Conservation (phyloP, 1,140 invertebrate genomes). For the Batillaria attramentaria region DNA sequence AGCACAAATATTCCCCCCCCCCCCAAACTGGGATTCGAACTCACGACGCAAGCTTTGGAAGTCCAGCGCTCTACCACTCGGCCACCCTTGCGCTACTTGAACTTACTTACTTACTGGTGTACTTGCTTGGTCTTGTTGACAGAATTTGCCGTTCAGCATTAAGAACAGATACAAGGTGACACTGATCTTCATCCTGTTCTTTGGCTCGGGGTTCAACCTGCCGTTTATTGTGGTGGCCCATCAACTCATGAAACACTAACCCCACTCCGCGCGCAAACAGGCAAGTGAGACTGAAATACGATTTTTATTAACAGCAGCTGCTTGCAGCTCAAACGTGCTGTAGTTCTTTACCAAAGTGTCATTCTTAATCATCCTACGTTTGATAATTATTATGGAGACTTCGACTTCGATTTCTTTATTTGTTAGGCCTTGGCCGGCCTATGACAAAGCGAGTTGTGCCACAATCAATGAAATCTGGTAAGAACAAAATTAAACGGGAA, state of each 20-base stretch:
- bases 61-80: not conserved
- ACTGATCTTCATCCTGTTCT: slow-evolving; percentile 79
- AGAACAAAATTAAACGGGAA: not conserved
- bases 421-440: too few relatives aligned
- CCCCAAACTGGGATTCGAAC: not conserved
- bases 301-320: too few relatives aligned
- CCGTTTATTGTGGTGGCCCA: slow-evolving; percentile 81
- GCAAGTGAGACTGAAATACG: not conserved
- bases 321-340: too few relatives aligned
- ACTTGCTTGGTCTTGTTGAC: slow-evolving; percentile 32
- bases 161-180: slow-evolving; percentile 81
- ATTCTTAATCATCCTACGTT: too few relatives aligned
- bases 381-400: too few relatives aligned
- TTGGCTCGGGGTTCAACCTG: slow-evolving; percentile 80
- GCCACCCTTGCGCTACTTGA: too few relatives aligned
- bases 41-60: not conserved
- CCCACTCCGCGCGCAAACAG: not conserved
- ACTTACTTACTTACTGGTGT: too few relatives aligned
- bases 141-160: slow-evolving; percentile 85
- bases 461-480: not conserved
- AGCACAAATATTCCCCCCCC: not conserved
- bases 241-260: not conserved
- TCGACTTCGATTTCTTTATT: too few relatives aligned
- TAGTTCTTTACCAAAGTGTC: too few relatives aligned
- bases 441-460: not conserved